Evolutionary conservation across 1,140 invertebrate species (phyloP).

Genomic region (Streblospio benedicti): DNA sequence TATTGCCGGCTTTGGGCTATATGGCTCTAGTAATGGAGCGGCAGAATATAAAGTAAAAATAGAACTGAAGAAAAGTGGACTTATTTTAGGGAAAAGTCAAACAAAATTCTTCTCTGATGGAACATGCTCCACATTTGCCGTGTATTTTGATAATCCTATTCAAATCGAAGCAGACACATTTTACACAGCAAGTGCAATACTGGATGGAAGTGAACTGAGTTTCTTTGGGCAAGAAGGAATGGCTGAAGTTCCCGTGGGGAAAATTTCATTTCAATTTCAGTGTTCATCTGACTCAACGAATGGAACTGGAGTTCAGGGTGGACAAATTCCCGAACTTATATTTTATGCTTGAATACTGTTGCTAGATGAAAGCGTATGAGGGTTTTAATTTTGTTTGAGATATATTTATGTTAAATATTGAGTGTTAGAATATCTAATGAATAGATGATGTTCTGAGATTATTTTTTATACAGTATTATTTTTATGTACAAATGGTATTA

Average conservation of each 20-base stretch:
- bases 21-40: conserved; percentile 73
- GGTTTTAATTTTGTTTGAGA: no score
- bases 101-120: conserved; percentile 73
- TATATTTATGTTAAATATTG: no score
- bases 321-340: conserved; percentile 81
- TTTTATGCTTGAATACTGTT: conserved; percentile 58
- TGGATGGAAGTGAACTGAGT: conserved; percentile 76
- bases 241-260: conserved; percentile 59
- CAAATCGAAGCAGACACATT: conserved; percentile 69
- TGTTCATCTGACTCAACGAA: conserved; percentile 83
- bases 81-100: conserved; percentile 64
- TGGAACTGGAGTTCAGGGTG: conserved; percentile 79
- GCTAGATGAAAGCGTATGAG: no score
- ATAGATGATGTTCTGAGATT: no score
- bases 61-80: conserved; percentile 65
- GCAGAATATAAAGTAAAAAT: conserved; percentile 73
- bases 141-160: conserved; percentile 78
- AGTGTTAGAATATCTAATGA: no score
- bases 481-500: no score
- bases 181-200: conserved; percentile 76
- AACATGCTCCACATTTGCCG: conserved; percentile 65
- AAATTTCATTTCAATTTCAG: conserved; percentile 76
- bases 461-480: no score
- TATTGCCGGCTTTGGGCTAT: conserved; percentile 76
- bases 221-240: conserved; percentile 76